phyloP scores from a whole-genome alignment of 2,797 vertebrate genomes.

The Gallinago stenura region DNA sequence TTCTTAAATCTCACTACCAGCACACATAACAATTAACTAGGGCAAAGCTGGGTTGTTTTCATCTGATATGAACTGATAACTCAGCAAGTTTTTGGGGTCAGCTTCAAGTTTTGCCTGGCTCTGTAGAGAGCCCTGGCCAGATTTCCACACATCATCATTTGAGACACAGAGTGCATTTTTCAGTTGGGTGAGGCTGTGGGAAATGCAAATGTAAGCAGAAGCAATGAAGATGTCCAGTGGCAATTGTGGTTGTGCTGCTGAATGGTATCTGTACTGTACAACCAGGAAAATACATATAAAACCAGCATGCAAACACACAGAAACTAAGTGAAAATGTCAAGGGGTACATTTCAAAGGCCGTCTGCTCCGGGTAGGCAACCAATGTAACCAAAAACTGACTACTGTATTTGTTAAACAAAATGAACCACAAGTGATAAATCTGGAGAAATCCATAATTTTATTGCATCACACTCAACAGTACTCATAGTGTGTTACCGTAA shows the following conservation, averaged over 20 bases:
- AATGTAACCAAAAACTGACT: background rate
- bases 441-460: background rate
- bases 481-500: background rate
- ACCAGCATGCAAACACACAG: background rate
- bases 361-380: background rate
- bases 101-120: background rate
- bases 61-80: background rate
- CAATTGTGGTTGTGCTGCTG: background rate
- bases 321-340: background rate
- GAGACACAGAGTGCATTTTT: background rate
- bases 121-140: background rate
- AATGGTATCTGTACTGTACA: background rate
- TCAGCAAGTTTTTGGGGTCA: background rate
- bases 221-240: background rate
- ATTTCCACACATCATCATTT: background rate
- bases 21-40: background rate
- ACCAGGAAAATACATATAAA: background rate
- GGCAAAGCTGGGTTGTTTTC: background rate
- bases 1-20: background rate
- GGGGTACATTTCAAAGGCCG: background rate
- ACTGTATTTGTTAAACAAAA: conserved; percentile 31
- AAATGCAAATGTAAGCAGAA: background rate
- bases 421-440: conserved; percentile 4
- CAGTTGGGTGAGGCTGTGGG: background rate
- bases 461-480: background rate